These are phyloP conservation scores for Luidia sarsii DNA, from an alignment of 53 echinoderm and acorn worm genomes.

Conservation along the genomic window DNA sequence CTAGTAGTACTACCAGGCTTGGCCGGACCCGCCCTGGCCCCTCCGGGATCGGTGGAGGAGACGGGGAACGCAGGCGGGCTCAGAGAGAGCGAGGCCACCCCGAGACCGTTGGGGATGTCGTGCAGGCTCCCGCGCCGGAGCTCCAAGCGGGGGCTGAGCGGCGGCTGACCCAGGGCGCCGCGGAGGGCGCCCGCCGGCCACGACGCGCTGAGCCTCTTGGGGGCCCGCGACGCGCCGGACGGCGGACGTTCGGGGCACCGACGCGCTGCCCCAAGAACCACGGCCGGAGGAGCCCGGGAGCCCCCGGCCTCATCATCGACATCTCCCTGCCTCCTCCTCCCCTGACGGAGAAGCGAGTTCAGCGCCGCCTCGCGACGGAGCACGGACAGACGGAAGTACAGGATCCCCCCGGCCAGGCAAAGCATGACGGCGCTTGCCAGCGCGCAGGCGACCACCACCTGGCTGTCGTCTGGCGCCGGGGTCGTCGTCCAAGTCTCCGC, in stretches of 20 bases:
- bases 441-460: conserved; percentile 27
- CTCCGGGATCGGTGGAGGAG: neutral
- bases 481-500: neutral
- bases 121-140: conserved; percentile 38
- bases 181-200: neutral
- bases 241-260: neutral
- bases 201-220: conserved; percentile 3
- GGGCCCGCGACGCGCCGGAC: neutral
- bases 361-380: conserved; percentile 30
- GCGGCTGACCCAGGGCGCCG: conserved; percentile 3
- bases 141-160: conserved; percentile 1
- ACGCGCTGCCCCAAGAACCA: too few species aligned
- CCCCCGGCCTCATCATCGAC: too few species aligned
- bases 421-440: conserved; percentile 49
- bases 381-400: conserved; percentile 43
- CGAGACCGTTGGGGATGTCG: conserved; percentile 35
- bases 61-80: neutral
- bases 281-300: neutral
- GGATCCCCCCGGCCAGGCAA: conserved; percentile 34
- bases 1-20: neutral
- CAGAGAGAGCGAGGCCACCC: neutral
- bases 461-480: neutral
- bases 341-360: neutral
- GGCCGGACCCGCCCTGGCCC: neutral
- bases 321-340: neutral